These are phyloP conservation scores for Dorcus hopei DNA, from an alignment of 2,888 invertebrate species.

Conservation along the genomic window DNA sequence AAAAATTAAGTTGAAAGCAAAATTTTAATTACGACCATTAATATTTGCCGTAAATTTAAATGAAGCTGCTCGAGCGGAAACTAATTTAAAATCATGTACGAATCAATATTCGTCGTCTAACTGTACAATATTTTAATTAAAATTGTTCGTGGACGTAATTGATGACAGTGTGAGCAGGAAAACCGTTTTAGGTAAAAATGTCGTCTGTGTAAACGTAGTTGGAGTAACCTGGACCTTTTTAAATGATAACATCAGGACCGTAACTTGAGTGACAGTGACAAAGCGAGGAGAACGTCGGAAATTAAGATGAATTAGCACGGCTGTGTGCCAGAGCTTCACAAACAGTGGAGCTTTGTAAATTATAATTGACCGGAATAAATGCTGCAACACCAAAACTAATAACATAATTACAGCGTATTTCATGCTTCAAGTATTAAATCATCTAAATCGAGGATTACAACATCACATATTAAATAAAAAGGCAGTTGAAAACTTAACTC, in stretches of 20 bases:
- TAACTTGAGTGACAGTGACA: constrained; percentile 39
- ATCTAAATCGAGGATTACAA: no score
- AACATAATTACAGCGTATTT: neutral
- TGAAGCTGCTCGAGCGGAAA: no score
- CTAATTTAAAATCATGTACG: no score
- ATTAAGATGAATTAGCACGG: constrained; percentile 42
- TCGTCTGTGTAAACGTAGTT: constrained; percentile 10
- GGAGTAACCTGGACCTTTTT: constrained; percentile 19
- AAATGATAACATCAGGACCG: constrained; percentile 28
- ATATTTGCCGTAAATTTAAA: no score
- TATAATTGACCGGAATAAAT: constrained; percentile 1
- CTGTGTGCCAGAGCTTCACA: constrained; percentile 26
- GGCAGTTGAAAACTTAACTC: no score
- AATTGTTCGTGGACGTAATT: neutral
- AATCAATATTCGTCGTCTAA: no score
- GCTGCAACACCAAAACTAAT: neutral
- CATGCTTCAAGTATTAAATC: no score
- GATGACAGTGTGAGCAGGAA: neutral
- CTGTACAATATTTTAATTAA: neutral
- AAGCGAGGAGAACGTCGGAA: constrained; percentile 42
- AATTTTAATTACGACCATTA: no score
- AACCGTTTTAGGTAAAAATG: constrained; percentile 6
- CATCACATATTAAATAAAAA: no score
- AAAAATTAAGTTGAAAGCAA: no score
- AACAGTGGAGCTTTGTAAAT: constrained; percentile 18